A percentile compares a stretch with the other conserved stretches of the same genome.
These are phyloP conservation scores for Drosophila neonasuta DNA, from an alignment of 2,888 invertebrate genomes.

Conservation along the genomic window DNA sequence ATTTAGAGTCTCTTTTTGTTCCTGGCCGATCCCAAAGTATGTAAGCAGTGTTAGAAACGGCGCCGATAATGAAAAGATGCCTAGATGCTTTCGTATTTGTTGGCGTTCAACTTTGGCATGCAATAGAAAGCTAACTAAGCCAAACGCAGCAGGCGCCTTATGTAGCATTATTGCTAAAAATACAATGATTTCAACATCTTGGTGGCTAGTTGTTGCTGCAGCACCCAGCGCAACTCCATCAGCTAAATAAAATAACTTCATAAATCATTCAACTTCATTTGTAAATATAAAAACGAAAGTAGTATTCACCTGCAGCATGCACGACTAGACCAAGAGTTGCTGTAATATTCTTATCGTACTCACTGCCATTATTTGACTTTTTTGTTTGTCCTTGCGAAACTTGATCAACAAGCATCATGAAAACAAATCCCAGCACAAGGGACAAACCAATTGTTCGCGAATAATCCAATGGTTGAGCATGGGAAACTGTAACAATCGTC, in stretches of 20 bases:
- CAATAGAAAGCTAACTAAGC: slow-evolving; percentile 97
- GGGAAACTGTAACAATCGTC: not conserved
- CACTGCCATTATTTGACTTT: slow-evolving; percentile 81
- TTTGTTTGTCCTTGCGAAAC: slow-evolving; percentile 82
- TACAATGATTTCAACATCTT: slow-evolving; percentile 98
- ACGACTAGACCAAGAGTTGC: slow-evolving; percentile 98
- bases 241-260: slow-evolving; percentile 84
- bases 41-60: slow-evolving; percentile 95
- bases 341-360: slow-evolving; percentile 90
- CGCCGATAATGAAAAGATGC: slow-evolving; percentile 96
- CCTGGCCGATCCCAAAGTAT: slow-evolving; percentile 95
- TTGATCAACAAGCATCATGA: slow-evolving; percentile 98
- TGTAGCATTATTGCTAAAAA: slow-evolving; percentile 99
- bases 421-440: slow-evolving; percentile 95
- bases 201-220: slow-evolving; percentile 97
- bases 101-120: slow-evolving; percentile 96
- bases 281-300: slow-evolving; percentile 32
- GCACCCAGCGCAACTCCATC: slow-evolving; percentile 99
- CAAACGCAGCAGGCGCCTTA: slow-evolving; percentile 99
- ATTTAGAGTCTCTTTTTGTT: slow-evolving; percentile 94
- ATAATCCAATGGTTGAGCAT: slow-evolving; percentile 62
- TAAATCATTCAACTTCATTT: not conserved
- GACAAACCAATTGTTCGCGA: slow-evolving; percentile 90
- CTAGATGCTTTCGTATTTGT: slow-evolving; percentile 92
- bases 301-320: slow-evolving; percentile 92